Base-by-base conservation (phyloP, 2,113 vertebrate genomes). In the Melanotaenia duboulayi region DNA sequence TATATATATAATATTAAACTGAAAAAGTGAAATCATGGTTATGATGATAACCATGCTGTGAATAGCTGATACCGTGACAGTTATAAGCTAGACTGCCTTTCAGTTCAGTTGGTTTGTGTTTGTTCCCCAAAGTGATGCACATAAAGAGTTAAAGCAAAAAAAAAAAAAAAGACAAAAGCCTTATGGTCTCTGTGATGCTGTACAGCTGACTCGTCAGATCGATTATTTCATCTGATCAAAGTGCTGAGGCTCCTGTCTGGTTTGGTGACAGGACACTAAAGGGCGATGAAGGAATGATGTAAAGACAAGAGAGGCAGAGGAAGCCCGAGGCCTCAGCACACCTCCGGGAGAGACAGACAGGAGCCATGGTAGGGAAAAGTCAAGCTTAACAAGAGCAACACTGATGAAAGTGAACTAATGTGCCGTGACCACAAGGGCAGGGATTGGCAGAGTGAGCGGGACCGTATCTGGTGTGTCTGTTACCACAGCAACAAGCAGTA, bases 371-470 rank as follows among this genome's bases (percentile, higher is more conserved):
- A 60, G 42, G 19, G 65, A 9, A 0, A 81, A 82, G 74, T 76
- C 64, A 76, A 61, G 82, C 58, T 71, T 56, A 75, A 70, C 51
- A 13, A 52, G 61, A 71, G 56, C 75, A 67, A 62, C 50, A 11
- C 75, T 60, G 72, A 84, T 79, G 85, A 85, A 80, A 81, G 54
- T 44, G 39, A 86, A 70, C 71, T 87, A 85, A 89, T 84, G 82
- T 75, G 63, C 79, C 71, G 28, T 80, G 79, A 85, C 86, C 78
- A 48, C 44, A 7, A 14, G 23, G 5, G 23, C 4, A 28, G 55
- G 24, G 40, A 23, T 24, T 17, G 44, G 44, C 44, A 2, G 44
- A 48, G 44, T 14, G 17, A 42, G 28, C 52, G 32, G 62, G 58
- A 40, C 48, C 4, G 4, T 46, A 68, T 54, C 49, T 80, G 74